Conservation (phyloP, 2,797 vertebrate species). For the Eurystomus glaucurus region DNA sequence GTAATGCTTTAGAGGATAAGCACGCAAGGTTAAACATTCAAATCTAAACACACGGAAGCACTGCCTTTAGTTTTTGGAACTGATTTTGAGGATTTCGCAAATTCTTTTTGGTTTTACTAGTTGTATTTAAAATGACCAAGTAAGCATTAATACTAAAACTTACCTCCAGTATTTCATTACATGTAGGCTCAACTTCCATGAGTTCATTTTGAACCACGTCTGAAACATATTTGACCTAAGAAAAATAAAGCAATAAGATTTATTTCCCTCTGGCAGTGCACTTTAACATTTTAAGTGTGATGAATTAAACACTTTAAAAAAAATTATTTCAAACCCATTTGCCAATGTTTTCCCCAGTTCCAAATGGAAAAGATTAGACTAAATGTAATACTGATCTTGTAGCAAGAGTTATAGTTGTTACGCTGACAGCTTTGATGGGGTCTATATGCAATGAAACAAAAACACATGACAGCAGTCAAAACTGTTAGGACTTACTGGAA, state of each 20-base stretch:
- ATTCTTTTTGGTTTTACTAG: background rate
- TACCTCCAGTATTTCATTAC: background rate
- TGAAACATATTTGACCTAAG: background rate
- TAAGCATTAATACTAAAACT: background rate
- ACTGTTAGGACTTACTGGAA: background rate
- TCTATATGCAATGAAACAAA: conserved; percentile 2
- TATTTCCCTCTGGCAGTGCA: background rate
- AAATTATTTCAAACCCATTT: background rate
- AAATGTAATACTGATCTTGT: background rate
- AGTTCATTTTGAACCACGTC: background rate
- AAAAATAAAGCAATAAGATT: conserved; percentile 13
- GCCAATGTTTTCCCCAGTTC: background rate
- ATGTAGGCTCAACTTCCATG: background rate
- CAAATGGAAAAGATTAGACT: conserved; percentile 25
- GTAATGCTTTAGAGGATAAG: background rate
- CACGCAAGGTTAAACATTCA: background rate
- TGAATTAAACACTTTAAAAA: background rate
- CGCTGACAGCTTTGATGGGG: background rate
- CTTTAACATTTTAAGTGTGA: conserved; percentile 8
- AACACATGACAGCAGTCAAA: background rate
- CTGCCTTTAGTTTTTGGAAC: background rate
- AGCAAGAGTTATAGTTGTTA: background rate
- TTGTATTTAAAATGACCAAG: background rate
- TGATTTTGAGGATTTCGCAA: background rate
- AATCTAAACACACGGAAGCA: background rate